phyloP scores from a whole-genome alignment of 2,113 vertebrate genomes.

The Vulpes lagopus region DNA sequence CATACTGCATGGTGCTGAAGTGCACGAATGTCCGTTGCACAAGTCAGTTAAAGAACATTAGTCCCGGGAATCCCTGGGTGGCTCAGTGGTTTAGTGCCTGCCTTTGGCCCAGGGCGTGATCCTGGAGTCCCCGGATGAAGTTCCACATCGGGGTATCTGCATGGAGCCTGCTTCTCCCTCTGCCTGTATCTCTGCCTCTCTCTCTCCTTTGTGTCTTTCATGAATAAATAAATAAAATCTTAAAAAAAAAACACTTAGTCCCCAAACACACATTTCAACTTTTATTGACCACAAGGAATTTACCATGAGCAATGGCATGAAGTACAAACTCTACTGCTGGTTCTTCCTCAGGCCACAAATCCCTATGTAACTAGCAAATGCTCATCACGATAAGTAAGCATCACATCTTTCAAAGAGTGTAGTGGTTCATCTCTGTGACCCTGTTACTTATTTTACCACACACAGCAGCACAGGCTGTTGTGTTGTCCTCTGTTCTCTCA shows the following conservation, averaged over 20 bases:
- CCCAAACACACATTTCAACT: background rate
- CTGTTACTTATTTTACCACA: background rate
- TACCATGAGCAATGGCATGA: background rate
- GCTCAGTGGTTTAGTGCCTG: too few species aligned
- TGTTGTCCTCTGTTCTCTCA: background rate
- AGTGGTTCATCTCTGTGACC: background rate
- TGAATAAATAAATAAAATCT: too few species aligned
- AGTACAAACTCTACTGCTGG: background rate
- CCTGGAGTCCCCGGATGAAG: too few species aligned
- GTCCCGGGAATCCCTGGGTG: background rate
- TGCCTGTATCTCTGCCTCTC: too few species aligned
- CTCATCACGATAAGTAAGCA: background rate
- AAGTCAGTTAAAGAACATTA: background rate
- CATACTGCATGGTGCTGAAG: too few species aligned
- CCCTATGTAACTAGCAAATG: background rate
- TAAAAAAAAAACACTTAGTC: background rate
- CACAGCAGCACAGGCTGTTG: background rate
- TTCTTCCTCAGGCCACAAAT: background rate
- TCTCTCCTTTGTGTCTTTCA: too few species aligned
- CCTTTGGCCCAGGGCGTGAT: too few species aligned
- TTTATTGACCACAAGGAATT: background rate
- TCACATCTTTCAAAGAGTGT: background rate
- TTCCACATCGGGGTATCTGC: too few species aligned
- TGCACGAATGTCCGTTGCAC: background rate
- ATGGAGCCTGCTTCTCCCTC: too few species aligned